These are phyloP conservation scores for Candidula unifasciata DNA, from an alignment of 2,888 invertebrate genomes.

Conservation along the genomic window DNA sequence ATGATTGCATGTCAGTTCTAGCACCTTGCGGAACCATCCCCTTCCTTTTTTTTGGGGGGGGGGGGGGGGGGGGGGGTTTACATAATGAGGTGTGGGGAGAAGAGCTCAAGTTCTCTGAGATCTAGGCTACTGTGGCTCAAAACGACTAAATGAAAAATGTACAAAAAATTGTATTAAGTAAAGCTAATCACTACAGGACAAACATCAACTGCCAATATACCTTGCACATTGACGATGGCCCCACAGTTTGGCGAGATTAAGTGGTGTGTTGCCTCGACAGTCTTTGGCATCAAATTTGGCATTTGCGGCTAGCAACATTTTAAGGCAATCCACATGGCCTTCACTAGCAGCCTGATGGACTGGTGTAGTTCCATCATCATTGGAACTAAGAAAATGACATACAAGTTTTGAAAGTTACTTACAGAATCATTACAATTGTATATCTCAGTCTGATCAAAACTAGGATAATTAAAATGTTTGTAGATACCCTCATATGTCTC, in stretches of 20 bases:
- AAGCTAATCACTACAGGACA: neutral
- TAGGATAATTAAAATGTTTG: no score
- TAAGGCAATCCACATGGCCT: conserved; percentile 77
- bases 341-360: conserved; percentile 78
- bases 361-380: conserved; percentile 77
- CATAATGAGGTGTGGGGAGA: no score
- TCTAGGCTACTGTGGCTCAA: no score
- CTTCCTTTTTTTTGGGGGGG: no score
- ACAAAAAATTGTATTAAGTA: neutral
- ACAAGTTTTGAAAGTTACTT: no score
- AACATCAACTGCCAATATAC: conserved; percentile 58
- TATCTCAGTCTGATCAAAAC: no score
- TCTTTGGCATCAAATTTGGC: conserved; percentile 74
- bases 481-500: no score
- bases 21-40: no score
- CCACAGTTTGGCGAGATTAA: conserved; percentile 78
- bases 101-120: no score
- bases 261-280: conserved; percentile 75
- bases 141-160: neutral
- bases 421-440: no score
- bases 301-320: conserved; percentile 74
- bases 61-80: no score
- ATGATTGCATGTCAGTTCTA: no score
- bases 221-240: conserved; percentile 77
- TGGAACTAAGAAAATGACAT: conserved; percentile 63